phyloP scores from a whole-genome alignment of 1,140 invertebrate genomes.

The Stegodyphus mimosarum region DNA sequence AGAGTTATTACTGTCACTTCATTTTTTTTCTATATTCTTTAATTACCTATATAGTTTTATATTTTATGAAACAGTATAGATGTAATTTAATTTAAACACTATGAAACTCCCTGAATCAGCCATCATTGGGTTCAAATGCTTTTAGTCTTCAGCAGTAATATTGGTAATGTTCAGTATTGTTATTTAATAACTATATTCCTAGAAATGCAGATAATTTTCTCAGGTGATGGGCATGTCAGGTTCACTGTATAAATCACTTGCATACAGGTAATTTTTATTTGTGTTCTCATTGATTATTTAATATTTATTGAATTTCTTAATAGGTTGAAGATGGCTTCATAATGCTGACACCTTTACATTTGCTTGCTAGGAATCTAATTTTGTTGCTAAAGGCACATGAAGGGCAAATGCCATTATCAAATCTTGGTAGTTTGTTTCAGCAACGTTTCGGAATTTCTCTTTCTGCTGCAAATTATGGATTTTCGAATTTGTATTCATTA shows the following conservation, averaged over 20 bases:
- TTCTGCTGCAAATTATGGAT: conserved; percentile 73
- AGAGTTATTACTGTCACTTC: too few species aligned
- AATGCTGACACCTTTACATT: conserved; percentile 72
- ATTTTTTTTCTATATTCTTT: too few species aligned
- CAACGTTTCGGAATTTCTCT: conserved; percentile 72
- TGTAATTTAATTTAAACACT: too few species aligned
- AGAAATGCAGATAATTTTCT: too few species aligned
- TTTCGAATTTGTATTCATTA: conserved; percentile 70
- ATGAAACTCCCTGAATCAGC: too few species aligned
- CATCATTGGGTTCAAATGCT: too few species aligned
- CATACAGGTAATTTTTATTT: neutral
- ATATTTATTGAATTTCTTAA: conserved; percentile 21
- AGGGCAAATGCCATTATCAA: conserved; percentile 71
- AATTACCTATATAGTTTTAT: too few species aligned
- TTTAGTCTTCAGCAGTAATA: too few species aligned
- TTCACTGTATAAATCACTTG: neutral
- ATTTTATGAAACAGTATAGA: too few species aligned
- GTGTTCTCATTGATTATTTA: neutral
- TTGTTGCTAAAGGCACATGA: conserved; percentile 71
- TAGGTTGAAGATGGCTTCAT: conserved; percentile 69
- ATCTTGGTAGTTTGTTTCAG: conserved; percentile 73
- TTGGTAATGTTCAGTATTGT: too few species aligned
- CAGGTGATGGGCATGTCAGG: too few species aligned
- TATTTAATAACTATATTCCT: too few species aligned
- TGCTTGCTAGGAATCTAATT: conserved; percentile 74